Percentiles rank a stretch among this genome's conserved stretches.
Conservation (phyloP, 2,888 invertebrate species). For the Tetragonisca angustula region DNA sequence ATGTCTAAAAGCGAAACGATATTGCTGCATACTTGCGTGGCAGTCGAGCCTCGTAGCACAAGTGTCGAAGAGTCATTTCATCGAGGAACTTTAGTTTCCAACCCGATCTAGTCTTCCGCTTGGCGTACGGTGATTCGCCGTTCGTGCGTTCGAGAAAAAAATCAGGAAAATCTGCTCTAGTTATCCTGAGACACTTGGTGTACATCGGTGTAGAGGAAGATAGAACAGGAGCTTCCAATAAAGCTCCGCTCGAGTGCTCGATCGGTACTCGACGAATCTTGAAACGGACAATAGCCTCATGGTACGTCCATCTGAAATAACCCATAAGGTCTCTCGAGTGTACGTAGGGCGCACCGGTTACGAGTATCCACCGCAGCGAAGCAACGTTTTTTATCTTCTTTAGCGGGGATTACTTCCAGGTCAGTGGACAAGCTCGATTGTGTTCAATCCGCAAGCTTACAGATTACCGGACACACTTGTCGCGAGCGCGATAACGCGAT, state of each 20-base stretch:
- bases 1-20: neutral
- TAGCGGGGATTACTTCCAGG: slow-evolving; percentile 74
- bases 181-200: slow-evolving; percentile 12
- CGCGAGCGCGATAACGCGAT: slow-evolving; percentile 44
- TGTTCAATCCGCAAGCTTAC: slow-evolving; percentile 65
- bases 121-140: neutral
- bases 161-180: neutral
- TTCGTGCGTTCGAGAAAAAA: neutral
- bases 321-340: slow-evolving; percentile 65
- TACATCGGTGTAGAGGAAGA: neutral
- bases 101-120: neutral
- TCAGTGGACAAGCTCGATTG: slow-evolving; percentile 68
- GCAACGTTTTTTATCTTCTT: slow-evolving; percentile 66
- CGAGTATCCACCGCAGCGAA: slow-evolving; percentile 1
- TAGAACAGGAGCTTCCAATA: slow-evolving; percentile 68
- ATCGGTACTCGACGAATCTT: slow-evolving; percentile 74
- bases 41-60: neutral
- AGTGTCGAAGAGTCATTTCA: neutral
- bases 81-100: neutral
- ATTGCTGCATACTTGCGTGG: too few relatives aligned
- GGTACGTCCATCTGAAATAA: slow-evolving; percentile 73
- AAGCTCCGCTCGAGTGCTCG: slow-evolving; percentile 72
- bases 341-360: slow-evolving; percentile 24
- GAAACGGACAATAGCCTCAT: slow-evolving; percentile 74
- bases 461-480: slow-evolving; percentile 70